Conservation (phyloP, 2,888 invertebrate species). For the Rhagonycha fulva region DNA sequence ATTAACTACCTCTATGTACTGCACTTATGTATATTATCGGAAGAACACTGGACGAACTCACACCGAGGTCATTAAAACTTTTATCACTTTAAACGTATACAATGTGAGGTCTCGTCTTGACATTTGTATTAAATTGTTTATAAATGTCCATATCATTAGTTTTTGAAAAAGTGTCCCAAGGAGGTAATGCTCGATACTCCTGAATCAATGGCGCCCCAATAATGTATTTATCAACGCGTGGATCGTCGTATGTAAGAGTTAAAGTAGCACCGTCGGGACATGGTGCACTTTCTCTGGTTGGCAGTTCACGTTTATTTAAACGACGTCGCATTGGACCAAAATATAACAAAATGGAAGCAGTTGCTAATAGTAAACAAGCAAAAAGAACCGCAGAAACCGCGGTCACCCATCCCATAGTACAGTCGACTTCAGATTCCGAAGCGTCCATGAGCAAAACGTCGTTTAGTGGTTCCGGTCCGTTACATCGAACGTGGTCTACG, state of each 20-base stretch:
- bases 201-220: conserved; percentile 47
- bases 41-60: conserved; percentile 31
- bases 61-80: conserved; percentile 17
- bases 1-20: conserved; percentile 16
- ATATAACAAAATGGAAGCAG: conserved; percentile 46
- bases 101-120: conserved; percentile 56
- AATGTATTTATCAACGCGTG: conserved; percentile 47
- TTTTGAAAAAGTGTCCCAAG: conserved; percentile 50
- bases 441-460: conserved; percentile 61
- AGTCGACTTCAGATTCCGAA: conserved; percentile 66
- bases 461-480: conserved; percentile 61
- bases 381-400: conserved; percentile 55
- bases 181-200: conserved; percentile 49
- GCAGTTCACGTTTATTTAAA: conserved; percentile 41
- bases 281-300: conserved; percentile 28
- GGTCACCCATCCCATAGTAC: conserved; percentile 66
- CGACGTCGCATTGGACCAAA: conserved; percentile 46
- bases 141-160: conserved; percentile 48
- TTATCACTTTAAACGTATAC: conserved; percentile 58
- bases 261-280: conserved; percentile 52
- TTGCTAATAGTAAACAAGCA: conserved; percentile 41
- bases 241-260: conserved; percentile 44
- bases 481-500: conserved; percentile 63
- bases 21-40: conserved; percentile 19
- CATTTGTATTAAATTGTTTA: conserved; percentile 52